Base-by-base conservation (phyloP, 2,797 vertebrate species). In the Aplochiton taeniatus region DNA sequence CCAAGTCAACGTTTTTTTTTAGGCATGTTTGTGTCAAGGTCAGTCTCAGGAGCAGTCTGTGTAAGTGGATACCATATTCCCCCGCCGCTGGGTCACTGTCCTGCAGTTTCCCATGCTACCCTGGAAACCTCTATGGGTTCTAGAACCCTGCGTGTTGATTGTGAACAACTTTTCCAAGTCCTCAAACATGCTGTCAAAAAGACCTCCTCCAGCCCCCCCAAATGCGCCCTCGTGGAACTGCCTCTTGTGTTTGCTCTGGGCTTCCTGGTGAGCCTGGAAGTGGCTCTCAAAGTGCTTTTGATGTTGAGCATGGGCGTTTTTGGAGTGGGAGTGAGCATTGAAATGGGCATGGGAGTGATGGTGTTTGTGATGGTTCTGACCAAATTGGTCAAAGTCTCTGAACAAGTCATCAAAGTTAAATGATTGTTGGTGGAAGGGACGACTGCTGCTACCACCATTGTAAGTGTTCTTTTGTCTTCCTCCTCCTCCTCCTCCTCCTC, bases 61-160 rank as follows among this genome's bases (percentile, higher is more conserved):
- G 67, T 98, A 99, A 0, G 97, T 98, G 47, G 96, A 97, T 69
- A 99, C 96, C 96, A 98, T 98, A 72, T 98, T 99, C 72, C 96
- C 97, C 88, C 94, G 91, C 64, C 96, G 91, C 62, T 99, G 95
- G 4, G 96, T 98, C 84, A 98, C 96, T 78, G 96, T 98, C 81
- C 94, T 94, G 69, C 97, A 99, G 83, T 98, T 92, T 86, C 97
- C 98, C 52, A 93, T 92, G 58, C 93, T 90, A 56, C 93, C 93
- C 3, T 94, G 94, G 83, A 98, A 97, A 68, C 86, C 82, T 70
- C 73, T 87, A 63, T 95, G 94, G 75, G 93, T 92, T 85, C 93
- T 90, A 75, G 95, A 88, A 0, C 87, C 70, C 0, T 94, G 90
- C 48, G 79, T 87, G 75, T 92, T 94, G 68, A 98, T 96, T 0